phyloP scores from a whole-genome alignment of 2,888 invertebrate genomes.

The Platerodrilus igneus region DNA sequence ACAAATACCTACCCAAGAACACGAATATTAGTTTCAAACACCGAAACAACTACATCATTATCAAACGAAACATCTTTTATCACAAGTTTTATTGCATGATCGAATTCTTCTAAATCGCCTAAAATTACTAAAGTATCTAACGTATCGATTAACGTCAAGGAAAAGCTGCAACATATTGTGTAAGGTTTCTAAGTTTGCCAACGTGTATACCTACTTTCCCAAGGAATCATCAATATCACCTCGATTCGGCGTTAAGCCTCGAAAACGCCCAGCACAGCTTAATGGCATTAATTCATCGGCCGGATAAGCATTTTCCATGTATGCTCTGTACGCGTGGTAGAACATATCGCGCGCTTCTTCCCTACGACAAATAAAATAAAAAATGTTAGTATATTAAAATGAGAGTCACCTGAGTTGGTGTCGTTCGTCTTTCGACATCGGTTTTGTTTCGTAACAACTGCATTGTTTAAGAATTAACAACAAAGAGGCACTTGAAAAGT shows the following conservation, averaged over 20 bases:
- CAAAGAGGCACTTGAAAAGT: conserved; percentile 12
- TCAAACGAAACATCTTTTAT: conserved; percentile 87
- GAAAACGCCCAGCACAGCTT: conserved; percentile 86
- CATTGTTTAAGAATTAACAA: conserved; percentile 14
- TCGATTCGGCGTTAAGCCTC: conserved; percentile 83
- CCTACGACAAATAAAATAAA: conserved; percentile 51
- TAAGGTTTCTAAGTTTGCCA: background rate
- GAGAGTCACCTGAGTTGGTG: conserved; percentile 59
- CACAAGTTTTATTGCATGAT: conserved; percentile 80
- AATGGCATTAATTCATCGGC: conserved; percentile 98
- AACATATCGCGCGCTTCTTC: conserved; percentile 93
- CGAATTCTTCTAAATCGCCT: conserved; percentile 93
- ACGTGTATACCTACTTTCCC: conserved; percentile 77
- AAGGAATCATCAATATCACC: conserved; percentile 96
- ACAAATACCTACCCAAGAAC: conserved; percentile 76
- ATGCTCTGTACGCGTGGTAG: conserved; percentile 91
- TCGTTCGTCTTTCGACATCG: conserved; percentile 63
- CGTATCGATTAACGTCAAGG: conserved; percentile 90
- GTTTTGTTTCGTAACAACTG: conserved; percentile 31
- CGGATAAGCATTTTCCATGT: conserved; percentile 97
- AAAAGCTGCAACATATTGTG: conserved; percentile 69
- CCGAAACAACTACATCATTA: conserved; percentile 90
- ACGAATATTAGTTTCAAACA: conserved; percentile 97
- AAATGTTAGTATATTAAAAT: background rate
- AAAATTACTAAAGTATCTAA: conserved; percentile 88